These are phyloP conservation scores for Ia io DNA, from an alignment of 2,113 vertebrate genomes.

Conservation along the genomic window DNA sequence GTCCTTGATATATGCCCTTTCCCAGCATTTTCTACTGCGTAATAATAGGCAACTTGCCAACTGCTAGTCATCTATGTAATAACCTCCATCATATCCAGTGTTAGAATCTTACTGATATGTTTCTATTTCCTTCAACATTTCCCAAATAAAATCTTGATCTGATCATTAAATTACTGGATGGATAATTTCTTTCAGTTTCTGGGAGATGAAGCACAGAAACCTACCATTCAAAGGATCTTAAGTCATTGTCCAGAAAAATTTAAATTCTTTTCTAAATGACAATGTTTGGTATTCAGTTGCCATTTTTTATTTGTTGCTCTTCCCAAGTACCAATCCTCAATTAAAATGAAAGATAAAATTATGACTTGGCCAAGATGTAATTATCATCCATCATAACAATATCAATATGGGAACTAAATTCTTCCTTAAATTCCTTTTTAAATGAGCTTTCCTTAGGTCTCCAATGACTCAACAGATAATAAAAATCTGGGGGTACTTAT, in stretches of 20 bases:
- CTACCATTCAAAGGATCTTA: neutral
- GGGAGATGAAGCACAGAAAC: conserved; percentile 18
- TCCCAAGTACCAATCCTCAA: neutral
- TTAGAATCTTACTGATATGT: conserved; percentile 51
- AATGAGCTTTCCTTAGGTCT: neutral
- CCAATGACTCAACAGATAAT: neutral
- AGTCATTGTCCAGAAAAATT: conserved; percentile 9
- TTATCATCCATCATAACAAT: neutral
- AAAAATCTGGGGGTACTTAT: neutral
- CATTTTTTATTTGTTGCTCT: neutral
- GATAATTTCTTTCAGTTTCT: conserved; percentile 31
- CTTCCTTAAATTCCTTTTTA: neutral
- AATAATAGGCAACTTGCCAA: neutral
- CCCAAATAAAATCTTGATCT: conserved; percentile 39
- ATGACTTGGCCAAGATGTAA: neutral
- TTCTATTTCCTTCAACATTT: conserved; percentile 30
- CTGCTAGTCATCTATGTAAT: neutral
- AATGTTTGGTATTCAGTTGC: neutral
- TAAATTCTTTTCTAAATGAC: neutral
- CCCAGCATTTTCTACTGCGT: neutral
- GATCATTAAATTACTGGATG: neutral
- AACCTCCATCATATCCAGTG: neutral
- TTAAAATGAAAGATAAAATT: conserved; percentile 21
- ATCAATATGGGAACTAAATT: conserved; percentile 2
- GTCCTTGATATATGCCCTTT: neutral